Evolutionary conservation across 2,797 vertebrate species (phyloP), one percentile per base, ranked within the genome.

Genomic region (Protosalanx chinensis): DNA sequence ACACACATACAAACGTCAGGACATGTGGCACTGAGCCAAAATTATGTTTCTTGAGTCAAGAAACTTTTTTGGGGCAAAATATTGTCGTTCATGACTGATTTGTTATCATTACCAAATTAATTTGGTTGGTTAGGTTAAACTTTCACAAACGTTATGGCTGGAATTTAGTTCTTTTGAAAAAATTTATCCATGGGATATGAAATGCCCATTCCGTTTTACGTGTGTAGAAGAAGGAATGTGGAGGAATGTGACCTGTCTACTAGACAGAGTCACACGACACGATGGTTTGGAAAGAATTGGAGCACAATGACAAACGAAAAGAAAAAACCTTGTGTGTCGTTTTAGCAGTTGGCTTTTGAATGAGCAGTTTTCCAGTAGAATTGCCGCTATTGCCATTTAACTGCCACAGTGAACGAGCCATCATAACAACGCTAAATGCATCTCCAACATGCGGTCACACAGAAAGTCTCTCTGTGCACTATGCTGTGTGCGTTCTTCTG

Each of bases 241-340:
- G 70, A 70, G 81, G 70, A 53, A 41, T 23, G 30, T 16, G 32
- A 41, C 67, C 20, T n/a, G 20, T 6, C 37, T 37, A n/a, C 27
- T 33, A 68, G 76, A 77, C 66, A 63, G 70, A 46, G n/a, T 37
- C 64, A 66, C 64, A 67, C 64, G 81, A 87, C 82, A 84, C 68
- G 82, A 69, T 76, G 72, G 72, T 81, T 81, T 78, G 6, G 67
- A 76, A 78, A 71, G 83, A 85, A 87, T 67, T 86, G 79, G 76
- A 84, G 80, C 82, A 88, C 86, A 88, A 82, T 79, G 71, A 79
- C 68, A 12, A 72, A 46, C 57, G 64, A 70, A 57, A 72, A 74
- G 73, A 79, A 78, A 78, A 76, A 86, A 73, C 77, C 67, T 13
- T 68, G 62, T 79, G 46, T 33, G 61, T 79, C 69, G 29, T 49